Percentiles rank a stretch among this genome's conserved stretches.
phyloP scores from a whole-genome alignment of 2,888 invertebrate species.

The Netelia melanura region DNA sequence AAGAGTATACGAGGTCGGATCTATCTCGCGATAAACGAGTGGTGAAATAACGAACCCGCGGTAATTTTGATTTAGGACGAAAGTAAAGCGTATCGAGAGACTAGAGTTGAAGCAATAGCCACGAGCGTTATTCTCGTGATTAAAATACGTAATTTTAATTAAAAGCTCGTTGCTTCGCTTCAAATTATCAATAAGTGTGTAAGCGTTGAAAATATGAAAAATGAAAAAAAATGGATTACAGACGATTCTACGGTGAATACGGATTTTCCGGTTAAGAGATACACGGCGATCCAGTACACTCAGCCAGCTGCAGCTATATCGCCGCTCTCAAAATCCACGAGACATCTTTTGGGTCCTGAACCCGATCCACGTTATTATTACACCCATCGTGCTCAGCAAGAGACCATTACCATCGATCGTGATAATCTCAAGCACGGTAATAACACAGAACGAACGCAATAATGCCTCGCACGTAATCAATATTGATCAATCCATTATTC shows the following conservation, averaged over 20 bases:
- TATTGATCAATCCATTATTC: conserved; percentile 18
- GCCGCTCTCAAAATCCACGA: conserved; percentile 91
- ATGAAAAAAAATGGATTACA: conserved; percentile 79
- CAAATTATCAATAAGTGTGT: neutral
- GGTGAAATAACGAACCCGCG: too few species aligned
- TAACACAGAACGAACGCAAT: conserved; percentile 46
- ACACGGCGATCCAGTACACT: conserved; percentile 92
- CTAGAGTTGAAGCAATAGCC: neutral
- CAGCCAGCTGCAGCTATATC: conserved; percentile 92
- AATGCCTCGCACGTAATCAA: conserved; percentile 3
- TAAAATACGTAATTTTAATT: neutral
- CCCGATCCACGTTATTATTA: conserved; percentile 89
- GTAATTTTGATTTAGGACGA: too few species aligned
- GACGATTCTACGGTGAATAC: conserved; percentile 90
- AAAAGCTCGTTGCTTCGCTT: neutral
- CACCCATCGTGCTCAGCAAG: conserved; percentile 85
- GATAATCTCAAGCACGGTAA: conserved; percentile 84
- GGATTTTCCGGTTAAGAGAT: conserved; percentile 91
- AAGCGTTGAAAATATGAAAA: neutral
- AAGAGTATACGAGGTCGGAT: neutral
- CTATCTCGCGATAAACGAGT: too few species aligned
- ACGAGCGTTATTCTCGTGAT: neutral
- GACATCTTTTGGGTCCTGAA: conserved; percentile 90
- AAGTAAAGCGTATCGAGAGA: neutral
- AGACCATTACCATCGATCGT: conserved; percentile 83